A percentile compares a stretch with the other conserved stretches of the same genome.
These are phyloP conservation scores for Platypus cylindrus DNA, from an alignment of 2,888 invertebrate species.

Conservation along the genomic window DNA sequence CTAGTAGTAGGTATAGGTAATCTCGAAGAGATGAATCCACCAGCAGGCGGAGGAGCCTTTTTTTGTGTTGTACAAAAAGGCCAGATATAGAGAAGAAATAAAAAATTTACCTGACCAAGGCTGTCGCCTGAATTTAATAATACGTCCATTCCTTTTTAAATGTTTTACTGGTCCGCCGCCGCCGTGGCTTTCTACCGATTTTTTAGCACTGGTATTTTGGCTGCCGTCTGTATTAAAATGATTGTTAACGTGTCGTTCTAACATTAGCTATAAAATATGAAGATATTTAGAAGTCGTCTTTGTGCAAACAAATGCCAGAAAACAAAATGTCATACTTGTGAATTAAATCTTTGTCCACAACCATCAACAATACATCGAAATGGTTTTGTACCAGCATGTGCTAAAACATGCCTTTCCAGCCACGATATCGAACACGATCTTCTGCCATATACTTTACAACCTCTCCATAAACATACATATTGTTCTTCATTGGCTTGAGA, in stretches of 20 bases:
- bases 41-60: no score
- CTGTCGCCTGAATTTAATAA: slow-evolving; percentile 72
- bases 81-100: no score
- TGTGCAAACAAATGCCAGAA: no score
- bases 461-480: slow-evolving; percentile 85
- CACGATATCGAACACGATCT: slow-evolving; percentile 86
- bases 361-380: slow-evolving; percentile 93
- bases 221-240: slow-evolving; percentile 66
- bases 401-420: slow-evolving; percentile 84
- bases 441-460: slow-evolving; percentile 88
- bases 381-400: slow-evolving; percentile 84
- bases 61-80: no score
- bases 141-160: slow-evolving; percentile 77
- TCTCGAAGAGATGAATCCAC: no score
- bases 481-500: slow-evolving; percentile 49
- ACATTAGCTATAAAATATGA: slow-evolving; percentile 48
- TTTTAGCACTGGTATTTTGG: slow-evolving; percentile 46
- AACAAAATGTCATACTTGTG: slow-evolving; percentile 74
- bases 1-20: no score
- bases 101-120: slow-evolving; percentile 71
- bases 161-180: slow-evolving; percentile 66
- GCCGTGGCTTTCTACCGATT: slow-evolving; percentile 63
- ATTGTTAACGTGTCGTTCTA: slow-evolving; percentile 87
- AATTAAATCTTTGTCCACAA: slow-evolving; percentile 77
- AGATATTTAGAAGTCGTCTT: background rate